These are phyloP conservation scores for Hyposoter dolosus DNA, from an alignment of 2,888 invertebrate genomes.

Conservation along the genomic window DNA sequence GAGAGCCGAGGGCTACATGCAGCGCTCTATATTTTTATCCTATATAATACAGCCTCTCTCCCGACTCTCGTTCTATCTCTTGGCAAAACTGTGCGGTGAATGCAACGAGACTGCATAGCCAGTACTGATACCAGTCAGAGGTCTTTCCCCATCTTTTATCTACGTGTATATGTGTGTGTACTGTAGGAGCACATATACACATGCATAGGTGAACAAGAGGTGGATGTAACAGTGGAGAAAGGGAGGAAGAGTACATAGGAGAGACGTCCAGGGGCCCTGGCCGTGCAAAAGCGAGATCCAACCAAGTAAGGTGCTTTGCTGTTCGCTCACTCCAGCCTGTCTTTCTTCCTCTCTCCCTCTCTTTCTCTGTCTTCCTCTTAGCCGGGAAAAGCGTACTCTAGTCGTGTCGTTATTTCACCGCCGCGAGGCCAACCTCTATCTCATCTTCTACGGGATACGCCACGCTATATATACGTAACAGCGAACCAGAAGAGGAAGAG, in stretches of 20 bases:
- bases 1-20: constrained; percentile 55
- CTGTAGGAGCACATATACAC: constrained; percentile 9
- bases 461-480: constrained; percentile 46
- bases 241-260: constrained; percentile 50
- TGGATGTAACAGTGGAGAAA: constrained; percentile 47
- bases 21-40: constrained; percentile 57
- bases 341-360: constrained; percentile 16
- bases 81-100: constrained; percentile 55
- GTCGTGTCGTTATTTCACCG: constrained; percentile 82
- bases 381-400: constrained; percentile 72
- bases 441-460: constrained; percentile 74
- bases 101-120: constrained; percentile 63
- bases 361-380: constrained; percentile 43
- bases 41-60: constrained; percentile 61
- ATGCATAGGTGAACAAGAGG: constrained; percentile 30
- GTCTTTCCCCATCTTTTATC: constrained; percentile 41
- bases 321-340: constrained; percentile 48
- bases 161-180: neutral
- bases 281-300: constrained; percentile 66
- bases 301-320: constrained; percentile 75
- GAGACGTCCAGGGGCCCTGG: constrained; percentile 57
- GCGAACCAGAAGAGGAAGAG: constrained; percentile 46
- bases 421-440: constrained; percentile 81
- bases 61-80: constrained; percentile 55
- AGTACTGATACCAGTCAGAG: constrained; percentile 58